Conservation (phyloP, 35 echinoderm and acorn worm genomes). For the Hemicentrotus pulcherrimus region DNA sequence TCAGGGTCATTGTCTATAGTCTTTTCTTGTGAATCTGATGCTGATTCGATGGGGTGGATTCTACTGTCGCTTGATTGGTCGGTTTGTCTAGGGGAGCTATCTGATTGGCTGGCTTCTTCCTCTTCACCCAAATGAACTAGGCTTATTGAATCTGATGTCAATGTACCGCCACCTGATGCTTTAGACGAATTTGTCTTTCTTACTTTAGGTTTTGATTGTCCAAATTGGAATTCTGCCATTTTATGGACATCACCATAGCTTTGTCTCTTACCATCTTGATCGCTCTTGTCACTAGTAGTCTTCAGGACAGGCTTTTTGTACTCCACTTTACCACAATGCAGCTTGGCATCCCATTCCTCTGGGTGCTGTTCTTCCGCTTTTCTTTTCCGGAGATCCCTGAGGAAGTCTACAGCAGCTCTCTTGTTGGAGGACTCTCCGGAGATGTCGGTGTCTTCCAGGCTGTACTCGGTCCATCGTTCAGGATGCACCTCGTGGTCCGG, state of each 20-base stretch:
- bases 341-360: neutral
- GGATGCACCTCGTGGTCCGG: constrained; percentile 53
- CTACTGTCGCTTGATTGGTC: neutral
- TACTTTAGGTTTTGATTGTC: neutral
- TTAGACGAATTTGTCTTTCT: neutral
- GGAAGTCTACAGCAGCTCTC: constrained; percentile 61
- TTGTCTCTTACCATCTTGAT: neutral
- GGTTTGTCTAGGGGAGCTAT: neutral
- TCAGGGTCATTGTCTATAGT: neutral
- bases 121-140: constrained; percentile 19
- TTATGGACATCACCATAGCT: constrained; percentile 56
- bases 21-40: neutral
- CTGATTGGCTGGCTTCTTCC: neutral
- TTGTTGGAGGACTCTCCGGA: constrained; percentile 57
- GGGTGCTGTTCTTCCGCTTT: neutral
- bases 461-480: constrained; percentile 60
- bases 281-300: neutral
- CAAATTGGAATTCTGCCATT: constrained; percentile 53
- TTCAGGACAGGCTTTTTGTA: constrained; percentile 47
- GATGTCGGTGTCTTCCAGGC: constrained; percentile 62
- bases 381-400: constrained; percentile 58
- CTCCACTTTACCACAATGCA: neutral
- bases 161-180: neutral
- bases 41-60: neutral
- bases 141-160: neutral